phyloP scores from a whole-genome alignment of 2,888 invertebrate species.

The Tiliacea citrago region DNA sequence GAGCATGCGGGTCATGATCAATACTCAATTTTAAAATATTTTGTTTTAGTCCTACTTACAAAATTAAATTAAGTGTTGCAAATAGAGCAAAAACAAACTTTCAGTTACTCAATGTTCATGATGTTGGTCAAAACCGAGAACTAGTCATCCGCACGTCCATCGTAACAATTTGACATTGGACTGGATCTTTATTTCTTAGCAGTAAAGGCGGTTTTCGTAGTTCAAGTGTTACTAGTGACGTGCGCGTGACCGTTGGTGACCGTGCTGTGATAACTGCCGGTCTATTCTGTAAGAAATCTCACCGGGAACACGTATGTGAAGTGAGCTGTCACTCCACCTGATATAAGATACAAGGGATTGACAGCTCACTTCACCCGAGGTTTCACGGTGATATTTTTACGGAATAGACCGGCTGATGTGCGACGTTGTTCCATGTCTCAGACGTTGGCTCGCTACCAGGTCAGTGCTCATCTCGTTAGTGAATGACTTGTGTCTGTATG shows the following conservation, averaged over 20 bases:
- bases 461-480: constrained; percentile 71
- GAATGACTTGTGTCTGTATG: constrained; percentile 6
- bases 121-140: background rate
- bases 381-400: background rate
- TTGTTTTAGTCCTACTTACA: background rate
- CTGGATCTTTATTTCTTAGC: background rate
- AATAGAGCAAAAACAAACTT: background rate
- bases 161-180: background rate
- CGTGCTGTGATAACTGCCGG: too few relatives aligned
- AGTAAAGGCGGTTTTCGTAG: background rate
- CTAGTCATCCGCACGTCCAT: background rate
- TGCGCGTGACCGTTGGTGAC: background rate
- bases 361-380: too few relatives aligned
- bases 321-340: too few relatives aligned
- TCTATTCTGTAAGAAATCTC: background rate
- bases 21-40: background rate
- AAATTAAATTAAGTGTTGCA: background rate
- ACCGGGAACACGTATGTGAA: too few relatives aligned
- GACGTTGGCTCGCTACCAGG: constrained; percentile 87
- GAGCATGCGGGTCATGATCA: too few relatives aligned
- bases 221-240: background rate
- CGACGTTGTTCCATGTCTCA: constrained; percentile 82
- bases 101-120: background rate
- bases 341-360: too few relatives aligned
- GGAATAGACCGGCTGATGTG: constrained; percentile 20